phyloP scores from a whole-genome alignment of 2,113 vertebrate genomes.

The Acinonyx jubatus region DNA sequence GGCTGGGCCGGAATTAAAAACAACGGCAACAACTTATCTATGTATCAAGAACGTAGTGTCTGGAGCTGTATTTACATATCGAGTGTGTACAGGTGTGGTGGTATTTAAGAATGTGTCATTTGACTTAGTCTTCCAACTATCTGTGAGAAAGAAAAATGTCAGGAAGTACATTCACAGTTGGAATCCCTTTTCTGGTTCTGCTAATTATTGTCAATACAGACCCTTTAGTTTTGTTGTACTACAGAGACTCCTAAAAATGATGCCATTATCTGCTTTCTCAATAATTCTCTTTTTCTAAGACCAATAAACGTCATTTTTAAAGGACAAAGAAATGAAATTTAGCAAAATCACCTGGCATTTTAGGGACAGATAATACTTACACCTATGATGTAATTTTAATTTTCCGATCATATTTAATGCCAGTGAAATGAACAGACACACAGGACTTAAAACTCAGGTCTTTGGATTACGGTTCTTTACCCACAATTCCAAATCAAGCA shows the following conservation, averaged over 20 bases:
- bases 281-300: neutral
- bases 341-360: constrained; percentile 25
- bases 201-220: constrained; percentile 39
- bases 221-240: neutral
- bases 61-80: neutral
- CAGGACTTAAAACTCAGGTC: neutral
- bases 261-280: neutral
- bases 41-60: neutral
- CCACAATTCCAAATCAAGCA: neutral
- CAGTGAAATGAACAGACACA: neutral
- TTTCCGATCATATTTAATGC: neutral
- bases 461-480: constrained; percentile 27
- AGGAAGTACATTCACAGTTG: neutral
- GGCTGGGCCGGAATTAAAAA: neutral
- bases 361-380: neutral
- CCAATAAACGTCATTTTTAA: constrained; percentile 15
- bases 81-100: neutral
- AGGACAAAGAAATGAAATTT: constrained; percentile 22
- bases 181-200: constrained; percentile 34
- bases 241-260: constrained; percentile 4
- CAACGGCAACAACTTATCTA: neutral
- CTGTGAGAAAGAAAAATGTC: neutral
- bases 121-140: neutral
- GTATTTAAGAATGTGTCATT: neutral
- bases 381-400: neutral